Evolutionary conservation across 2,888 invertebrate genomes (phyloP).

Genomic region (Eupithecia dodoneata): DNA sequence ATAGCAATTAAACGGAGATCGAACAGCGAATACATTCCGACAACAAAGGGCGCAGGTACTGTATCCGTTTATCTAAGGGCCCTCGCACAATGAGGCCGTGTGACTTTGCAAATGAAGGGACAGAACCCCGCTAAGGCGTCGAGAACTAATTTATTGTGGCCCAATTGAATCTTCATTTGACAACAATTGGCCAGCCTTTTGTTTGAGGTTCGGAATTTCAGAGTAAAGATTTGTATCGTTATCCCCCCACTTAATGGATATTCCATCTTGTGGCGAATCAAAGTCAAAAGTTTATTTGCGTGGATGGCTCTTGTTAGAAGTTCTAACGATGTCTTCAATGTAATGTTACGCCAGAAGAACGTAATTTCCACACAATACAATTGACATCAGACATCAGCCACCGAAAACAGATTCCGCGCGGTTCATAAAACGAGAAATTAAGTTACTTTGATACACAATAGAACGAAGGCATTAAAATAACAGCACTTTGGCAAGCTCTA

Average conservation of each 20-base stretch:
- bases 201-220: slow-evolving; percentile 55
- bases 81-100: slow-evolving; percentile 52
- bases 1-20: slow-evolving; percentile 60
- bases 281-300: slow-evolving; percentile 14
- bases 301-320: slow-evolving; percentile 9
- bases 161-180: slow-evolving; percentile 83
- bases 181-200: slow-evolving; percentile 75
- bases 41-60: slow-evolving; percentile 59
- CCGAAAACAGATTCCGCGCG: slow-evolving; percentile 1
- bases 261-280: slow-evolving; percentile 25
- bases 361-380: slow-evolving; percentile 1
- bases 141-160: slow-evolving; percentile 65
- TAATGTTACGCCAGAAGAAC: background rate
- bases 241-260: slow-evolving; percentile 24
- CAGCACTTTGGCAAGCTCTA: slow-evolving; percentile 25
- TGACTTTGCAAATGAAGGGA: slow-evolving; percentile 73
- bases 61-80: slow-evolving; percentile 55
- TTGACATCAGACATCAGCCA: background rate
- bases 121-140: slow-evolving; percentile 50
- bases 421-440: slow-evolving; percentile 4
- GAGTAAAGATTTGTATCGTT: slow-evolving; percentile 53
- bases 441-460: slow-evolving; percentile 7
- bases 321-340: slow-evolving; percentile 12
- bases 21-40: slow-evolving; percentile 57
- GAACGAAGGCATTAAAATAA: slow-evolving; percentile 7